phyloP scores from a whole-genome alignment of 2,797 vertebrate species.

The Myripristis jacobus region DNA sequence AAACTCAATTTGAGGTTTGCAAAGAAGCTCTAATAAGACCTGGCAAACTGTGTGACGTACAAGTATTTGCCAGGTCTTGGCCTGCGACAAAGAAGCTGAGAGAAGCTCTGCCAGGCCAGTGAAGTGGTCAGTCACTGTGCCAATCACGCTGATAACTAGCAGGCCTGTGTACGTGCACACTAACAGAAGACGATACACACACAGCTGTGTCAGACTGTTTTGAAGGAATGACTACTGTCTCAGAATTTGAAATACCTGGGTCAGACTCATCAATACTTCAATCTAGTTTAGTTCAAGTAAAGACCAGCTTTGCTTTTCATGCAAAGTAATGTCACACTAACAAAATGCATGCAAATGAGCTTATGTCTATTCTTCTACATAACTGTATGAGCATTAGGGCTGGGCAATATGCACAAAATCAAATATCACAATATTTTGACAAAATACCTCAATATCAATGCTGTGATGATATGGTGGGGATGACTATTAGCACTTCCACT shows the following conservation, averaged over 20 bases:
- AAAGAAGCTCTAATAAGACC: not conserved
- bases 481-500: no score
- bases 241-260: not conserved
- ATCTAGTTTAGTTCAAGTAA: not conserved
- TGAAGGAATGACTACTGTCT: not conserved
- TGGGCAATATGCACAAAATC: no score
- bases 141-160: not conserved
- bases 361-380: no score
- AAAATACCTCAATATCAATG: no score
- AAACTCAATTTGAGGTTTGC: not conserved
- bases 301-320: slow-evolving; percentile 15
- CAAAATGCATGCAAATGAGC: slow-evolving; percentile 38
- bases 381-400: not conserved
- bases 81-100: not conserved
- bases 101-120: not conserved
- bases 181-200: no score
- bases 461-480: no score
- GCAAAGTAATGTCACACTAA: slow-evolving; percentile 38
- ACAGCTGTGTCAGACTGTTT: not conserved
- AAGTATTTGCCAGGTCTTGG: slow-evolving; percentile 4
- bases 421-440: no score
- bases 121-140: not conserved
- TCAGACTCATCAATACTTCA: not conserved
- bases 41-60: not conserved
- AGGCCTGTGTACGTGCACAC: not conserved